Conservation (phyloP, 1,140 invertebrate genomes). For the Penaeus indicus region DNA sequence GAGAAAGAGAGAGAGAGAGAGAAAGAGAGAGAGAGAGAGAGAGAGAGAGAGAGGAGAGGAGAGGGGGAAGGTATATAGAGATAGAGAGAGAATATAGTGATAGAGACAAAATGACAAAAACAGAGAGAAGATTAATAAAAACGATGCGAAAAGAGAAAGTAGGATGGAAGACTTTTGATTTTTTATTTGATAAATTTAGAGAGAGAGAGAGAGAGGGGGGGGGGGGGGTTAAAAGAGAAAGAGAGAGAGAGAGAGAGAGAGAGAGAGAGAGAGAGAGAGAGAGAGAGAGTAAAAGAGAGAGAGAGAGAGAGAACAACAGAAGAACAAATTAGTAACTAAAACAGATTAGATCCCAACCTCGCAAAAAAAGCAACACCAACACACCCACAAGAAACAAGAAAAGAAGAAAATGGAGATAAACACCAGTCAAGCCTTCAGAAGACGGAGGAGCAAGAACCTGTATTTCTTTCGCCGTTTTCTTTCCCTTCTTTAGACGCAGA, state of each 20-base stretch:
- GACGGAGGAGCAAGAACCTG: not conserved
- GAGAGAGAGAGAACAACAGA: slow-evolving; percentile 7
- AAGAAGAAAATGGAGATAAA: not conserved
- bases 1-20: no score
- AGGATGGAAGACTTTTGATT: not conserved
- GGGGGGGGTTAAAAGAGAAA: no score
- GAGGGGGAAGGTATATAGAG: no score
- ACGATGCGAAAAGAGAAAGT: not conserved
- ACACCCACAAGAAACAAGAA: not conserved
- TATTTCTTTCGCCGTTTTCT: not conserved
- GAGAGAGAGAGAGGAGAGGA: no score
- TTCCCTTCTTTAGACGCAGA: not conserved
- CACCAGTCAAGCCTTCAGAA: not conserved
- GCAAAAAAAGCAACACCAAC: no score
- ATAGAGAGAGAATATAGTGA: no score
- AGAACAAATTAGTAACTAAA: not conserved
- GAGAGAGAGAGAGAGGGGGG: not conserved
- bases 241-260: not conserved
- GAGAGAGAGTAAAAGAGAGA: not conserved
- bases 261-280: not conserved
- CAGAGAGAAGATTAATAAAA: not conserved
- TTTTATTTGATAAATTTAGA: not conserved
- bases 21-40: no score
- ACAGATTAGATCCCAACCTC: no score
- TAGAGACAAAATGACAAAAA: not conserved